A percentile compares a stretch with the other conserved stretches of the same genome.
Evolutionary conservation across 2,888 invertebrate genomes (phyloP).

Genomic region (Xanthia togata): DNA sequence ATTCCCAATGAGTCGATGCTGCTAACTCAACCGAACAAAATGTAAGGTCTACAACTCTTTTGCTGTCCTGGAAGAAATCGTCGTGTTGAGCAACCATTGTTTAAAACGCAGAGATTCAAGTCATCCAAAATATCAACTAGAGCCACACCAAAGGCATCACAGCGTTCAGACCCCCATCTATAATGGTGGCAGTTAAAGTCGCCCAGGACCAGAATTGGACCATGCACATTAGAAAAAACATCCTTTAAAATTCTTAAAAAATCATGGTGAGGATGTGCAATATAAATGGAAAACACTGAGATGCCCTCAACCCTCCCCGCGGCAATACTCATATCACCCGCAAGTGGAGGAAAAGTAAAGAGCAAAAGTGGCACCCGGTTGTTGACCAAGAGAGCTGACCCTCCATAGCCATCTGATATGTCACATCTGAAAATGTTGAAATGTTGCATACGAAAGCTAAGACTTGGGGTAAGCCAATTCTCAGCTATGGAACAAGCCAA

Average conservation of each 20-base stretch:
- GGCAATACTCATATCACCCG: neutral
- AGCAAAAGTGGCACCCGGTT: neutral
- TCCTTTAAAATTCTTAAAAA: neutral
- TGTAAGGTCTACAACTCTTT: conserved; percentile 2
- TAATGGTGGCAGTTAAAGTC: neutral
- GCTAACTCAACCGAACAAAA: conserved; percentile 5
- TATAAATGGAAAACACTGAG: neutral
- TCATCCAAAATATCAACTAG: neutral
- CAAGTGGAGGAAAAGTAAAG: neutral
- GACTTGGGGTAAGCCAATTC: neutral
- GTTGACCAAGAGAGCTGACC: too few species aligned
- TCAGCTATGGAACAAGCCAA: neutral
- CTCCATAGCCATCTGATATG: neutral
- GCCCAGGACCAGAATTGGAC: neutral
- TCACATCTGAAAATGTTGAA: neutral
- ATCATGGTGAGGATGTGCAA: neutral
- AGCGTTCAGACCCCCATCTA: neutral
- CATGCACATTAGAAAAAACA: neutral
- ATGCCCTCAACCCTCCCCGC: neutral
- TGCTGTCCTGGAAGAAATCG: neutral
- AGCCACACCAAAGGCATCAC: neutral
- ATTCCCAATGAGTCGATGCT: neutral
- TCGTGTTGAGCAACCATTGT: neutral
- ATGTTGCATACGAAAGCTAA: neutral
- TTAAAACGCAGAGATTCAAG: neutral